These are phyloP conservation scores for Drosophila bifasciata DNA, from an alignment of 1,140 invertebrate genomes.

Conservation along the genomic window DNA sequence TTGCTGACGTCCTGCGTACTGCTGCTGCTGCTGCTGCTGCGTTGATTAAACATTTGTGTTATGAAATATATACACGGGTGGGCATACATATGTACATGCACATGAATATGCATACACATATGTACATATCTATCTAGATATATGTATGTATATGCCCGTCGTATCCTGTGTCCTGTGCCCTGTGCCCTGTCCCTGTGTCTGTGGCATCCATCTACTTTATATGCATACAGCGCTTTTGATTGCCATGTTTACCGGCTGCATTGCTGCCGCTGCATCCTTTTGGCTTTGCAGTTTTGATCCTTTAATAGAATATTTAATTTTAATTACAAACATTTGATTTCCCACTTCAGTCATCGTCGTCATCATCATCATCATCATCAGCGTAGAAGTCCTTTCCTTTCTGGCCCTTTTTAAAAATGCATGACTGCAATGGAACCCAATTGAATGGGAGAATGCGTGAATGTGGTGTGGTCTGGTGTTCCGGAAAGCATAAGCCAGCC, in stretches of 20 bases:
- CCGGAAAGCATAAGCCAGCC: constrained; percentile 70
- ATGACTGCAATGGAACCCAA: constrained; percentile 49
- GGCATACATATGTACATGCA: neutral
- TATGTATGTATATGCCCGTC: neutral
- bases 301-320: constrained; percentile 83
- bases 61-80: constrained; percentile 62
- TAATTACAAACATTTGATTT: constrained; percentile 83
- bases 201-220: constrained; percentile 35
- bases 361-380: constrained; percentile 20
- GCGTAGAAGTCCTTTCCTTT: neutral
- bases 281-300: constrained; percentile 79
- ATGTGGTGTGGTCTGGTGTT: constrained; percentile 15
- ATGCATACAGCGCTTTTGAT: constrained; percentile 66
- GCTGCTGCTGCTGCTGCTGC: constrained; percentile 44
- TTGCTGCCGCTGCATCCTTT: constrained; percentile 55
- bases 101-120: constrained; percentile 11
- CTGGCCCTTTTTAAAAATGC: constrained; percentile 63
- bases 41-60: constrained; percentile 81
- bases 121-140: constrained; percentile 3
- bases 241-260: constrained; percentile 72
- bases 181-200: too few relatives aligned
- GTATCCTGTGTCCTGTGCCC: too few relatives aligned
- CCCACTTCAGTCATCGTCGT: constrained; percentile 73
- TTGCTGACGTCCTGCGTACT: constrained; percentile 10
- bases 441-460: constrained; percentile 59